Conservation (phyloP, 2,113 vertebrate genomes). For the Chitala chitala region DNA sequence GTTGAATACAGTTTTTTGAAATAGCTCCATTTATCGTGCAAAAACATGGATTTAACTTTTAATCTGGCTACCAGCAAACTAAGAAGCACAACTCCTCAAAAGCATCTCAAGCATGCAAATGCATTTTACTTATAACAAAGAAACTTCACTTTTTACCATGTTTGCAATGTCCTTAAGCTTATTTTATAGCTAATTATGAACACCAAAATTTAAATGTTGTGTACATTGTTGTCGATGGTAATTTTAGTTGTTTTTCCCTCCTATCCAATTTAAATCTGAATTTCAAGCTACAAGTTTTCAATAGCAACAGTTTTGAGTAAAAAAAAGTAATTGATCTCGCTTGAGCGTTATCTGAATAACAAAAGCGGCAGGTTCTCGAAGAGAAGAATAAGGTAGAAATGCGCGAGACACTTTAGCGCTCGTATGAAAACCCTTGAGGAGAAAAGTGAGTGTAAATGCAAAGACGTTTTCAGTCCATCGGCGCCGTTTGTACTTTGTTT, state of each 20-base stretch:
- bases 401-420: background rate
- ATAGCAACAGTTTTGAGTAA: background rate
- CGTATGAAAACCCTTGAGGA: conserved; percentile 6
- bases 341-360: conserved; percentile 23
- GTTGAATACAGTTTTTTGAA: too few species aligned
- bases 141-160: too few species aligned
- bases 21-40: too few species aligned
- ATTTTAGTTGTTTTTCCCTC: background rate
- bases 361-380: conserved; percentile 11
- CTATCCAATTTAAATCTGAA: background rate
- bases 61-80: too few species aligned
- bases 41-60: too few species aligned
- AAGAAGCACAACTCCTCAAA: too few species aligned
- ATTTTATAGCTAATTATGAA: too few species aligned
- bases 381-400: conserved; percentile 3
- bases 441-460: conserved; percentile 8
- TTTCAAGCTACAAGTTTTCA: conserved; percentile 1
- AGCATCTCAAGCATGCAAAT: too few species aligned
- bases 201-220: too few species aligned
- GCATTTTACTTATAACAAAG: too few species aligned
- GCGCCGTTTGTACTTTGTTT: conserved; percentile 28
- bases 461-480: conserved; percentile 26
- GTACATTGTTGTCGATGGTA: background rate
- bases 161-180: too few species aligned
- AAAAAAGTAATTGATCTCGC: background rate